phyloP scores from a whole-genome alignment of 2,113 vertebrate genomes.

The Chamaetylas fuelleborni region DNA sequence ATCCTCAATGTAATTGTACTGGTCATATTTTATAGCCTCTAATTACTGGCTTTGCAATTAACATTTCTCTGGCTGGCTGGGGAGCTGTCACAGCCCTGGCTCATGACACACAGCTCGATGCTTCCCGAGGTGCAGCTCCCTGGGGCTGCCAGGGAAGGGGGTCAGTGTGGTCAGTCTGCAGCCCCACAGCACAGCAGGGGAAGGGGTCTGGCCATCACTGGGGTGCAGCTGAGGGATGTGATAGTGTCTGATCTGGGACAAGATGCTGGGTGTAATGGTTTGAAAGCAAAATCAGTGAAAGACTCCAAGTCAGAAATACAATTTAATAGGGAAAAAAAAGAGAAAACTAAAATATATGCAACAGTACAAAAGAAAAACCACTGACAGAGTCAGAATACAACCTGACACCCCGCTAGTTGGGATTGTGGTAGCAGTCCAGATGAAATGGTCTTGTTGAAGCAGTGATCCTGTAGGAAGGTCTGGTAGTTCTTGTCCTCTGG shows the following conservation, averaged over 20 bases:
- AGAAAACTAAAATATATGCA: too few relatives aligned
- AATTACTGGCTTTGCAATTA: slow-evolving; percentile 52
- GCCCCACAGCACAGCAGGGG: not conserved
- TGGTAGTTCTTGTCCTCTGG: too few relatives aligned
- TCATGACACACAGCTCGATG: rapidly evolving
- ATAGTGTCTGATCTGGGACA: not conserved
- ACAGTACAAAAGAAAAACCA: too few relatives aligned
- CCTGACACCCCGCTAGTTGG: too few relatives aligned
- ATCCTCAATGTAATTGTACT: not conserved
- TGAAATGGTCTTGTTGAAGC: too few relatives aligned
- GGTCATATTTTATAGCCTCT: slow-evolving; percentile 42
- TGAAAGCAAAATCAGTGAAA: too few relatives aligned
- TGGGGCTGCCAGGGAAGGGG: not conserved
- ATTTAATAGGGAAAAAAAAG: too few relatives aligned
- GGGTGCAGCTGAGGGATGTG: not conserved
- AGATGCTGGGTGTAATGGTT: not conserved
- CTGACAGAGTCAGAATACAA: too few relatives aligned
- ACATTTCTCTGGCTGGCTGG: not conserved
- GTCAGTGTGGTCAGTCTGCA: rapidly evolving
- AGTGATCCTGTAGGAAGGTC: too few relatives aligned
- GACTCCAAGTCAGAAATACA: too few relatives aligned
- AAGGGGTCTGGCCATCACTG: rapidly evolving
- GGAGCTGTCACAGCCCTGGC: slow-evolving; percentile 13
- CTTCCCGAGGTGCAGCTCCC: not conserved
- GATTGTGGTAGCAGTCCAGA: too few relatives aligned